These are phyloP conservation scores for Acanthoscelides obtectus DNA, from an alignment of 2,888 invertebrate genomes.

Conservation along the genomic window DNA sequence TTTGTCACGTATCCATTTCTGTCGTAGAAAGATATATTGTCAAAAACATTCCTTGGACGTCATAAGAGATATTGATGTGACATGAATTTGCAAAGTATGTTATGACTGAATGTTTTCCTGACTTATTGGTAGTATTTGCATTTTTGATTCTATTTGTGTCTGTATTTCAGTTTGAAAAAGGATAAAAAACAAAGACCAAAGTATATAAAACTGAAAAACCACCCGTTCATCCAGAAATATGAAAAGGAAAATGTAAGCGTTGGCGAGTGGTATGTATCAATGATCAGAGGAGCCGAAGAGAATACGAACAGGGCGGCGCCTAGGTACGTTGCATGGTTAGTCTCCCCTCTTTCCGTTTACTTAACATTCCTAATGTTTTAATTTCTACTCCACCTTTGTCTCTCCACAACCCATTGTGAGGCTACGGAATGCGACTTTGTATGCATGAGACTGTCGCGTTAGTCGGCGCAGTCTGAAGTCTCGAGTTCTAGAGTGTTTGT, in stretches of 20 bases:
- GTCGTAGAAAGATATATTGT: too few relatives aligned
- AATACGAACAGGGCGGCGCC: constrained; percentile 46
- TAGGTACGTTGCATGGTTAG: constrained; percentile 50
- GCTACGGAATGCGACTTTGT: background rate
- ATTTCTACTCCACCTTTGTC: background rate
- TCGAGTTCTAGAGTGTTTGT: background rate
- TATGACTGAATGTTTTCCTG: background rate
- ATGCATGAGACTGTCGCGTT: constrained; percentile 3
- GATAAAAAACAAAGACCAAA: constrained; percentile 91
- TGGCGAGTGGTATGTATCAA: constrained; percentile 76
- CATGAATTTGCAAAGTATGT: too few relatives aligned
- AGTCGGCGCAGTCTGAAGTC: background rate
- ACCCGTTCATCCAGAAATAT: constrained; percentile 81
- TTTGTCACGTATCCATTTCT: too few relatives aligned
- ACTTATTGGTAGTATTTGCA: background rate
- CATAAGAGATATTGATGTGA: too few relatives aligned
- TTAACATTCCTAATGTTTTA: constrained; percentile 4
- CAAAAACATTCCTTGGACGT: too few relatives aligned
- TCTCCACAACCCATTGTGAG: background rate
- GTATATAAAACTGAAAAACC: constrained; percentile 84
- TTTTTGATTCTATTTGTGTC: too few relatives aligned
- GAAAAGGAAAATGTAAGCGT: constrained; percentile 66
- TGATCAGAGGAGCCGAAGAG: constrained; percentile 51
- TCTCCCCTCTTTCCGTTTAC: constrained; percentile 22
- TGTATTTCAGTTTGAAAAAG: constrained; percentile 75